These are phyloP conservation scores for Argynnis bischoffii DNA, from an alignment of 2,888 invertebrate species.

Conservation along the genomic window DNA sequence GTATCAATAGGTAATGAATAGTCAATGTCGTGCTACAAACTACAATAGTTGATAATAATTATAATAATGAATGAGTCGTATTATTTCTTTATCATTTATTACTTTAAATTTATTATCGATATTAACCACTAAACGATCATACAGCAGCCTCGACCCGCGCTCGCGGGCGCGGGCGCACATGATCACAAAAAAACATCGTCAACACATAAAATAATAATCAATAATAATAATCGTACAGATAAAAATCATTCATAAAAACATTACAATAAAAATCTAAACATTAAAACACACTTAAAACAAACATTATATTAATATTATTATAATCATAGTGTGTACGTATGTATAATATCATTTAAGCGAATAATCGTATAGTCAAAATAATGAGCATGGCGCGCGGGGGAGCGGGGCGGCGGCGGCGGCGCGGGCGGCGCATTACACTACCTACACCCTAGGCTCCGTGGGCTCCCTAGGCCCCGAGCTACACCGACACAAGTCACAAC, in stretches of 20 bases:
- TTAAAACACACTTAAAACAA: slow-evolving; percentile 83
- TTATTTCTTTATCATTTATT: slow-evolving; percentile 75
- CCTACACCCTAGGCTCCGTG: slow-evolving; percentile 23
- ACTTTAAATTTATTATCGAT: slow-evolving; percentile 77
- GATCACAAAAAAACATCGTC: slow-evolving; percentile 82
- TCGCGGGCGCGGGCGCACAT: slow-evolving; percentile 60
- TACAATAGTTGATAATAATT: slow-evolving; percentile 73
- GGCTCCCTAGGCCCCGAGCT: slow-evolving; percentile 23
- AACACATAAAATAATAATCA: slow-evolving; percentile 83
- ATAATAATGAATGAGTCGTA: slow-evolving; percentile 78
- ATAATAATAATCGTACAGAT: slow-evolving; percentile 82
- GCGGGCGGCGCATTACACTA: slow-evolving; percentile 40
- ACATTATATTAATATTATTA: slow-evolving; percentile 82
- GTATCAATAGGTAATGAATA: slow-evolving; percentile 82
- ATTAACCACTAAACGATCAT: slow-evolving; percentile 76
- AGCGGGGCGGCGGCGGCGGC: slow-evolving; percentile 50
- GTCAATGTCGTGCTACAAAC: slow-evolving; percentile 79
- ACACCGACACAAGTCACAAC: slow-evolving; percentile 28
- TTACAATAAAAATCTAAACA: slow-evolving; percentile 83
- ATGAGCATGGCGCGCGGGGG: slow-evolving; percentile 75
- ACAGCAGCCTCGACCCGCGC: slow-evolving; percentile 71
- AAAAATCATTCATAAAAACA: slow-evolving; percentile 83
- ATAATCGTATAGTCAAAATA: slow-evolving; percentile 82
- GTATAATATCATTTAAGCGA: slow-evolving; percentile 82
- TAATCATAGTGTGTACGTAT: slow-evolving; percentile 81